Evolutionary conservation across 2,888 invertebrate genomes (phyloP), one percentile per base, ranked within the genome.

Genomic region (Isoperla grammatica): DNA sequence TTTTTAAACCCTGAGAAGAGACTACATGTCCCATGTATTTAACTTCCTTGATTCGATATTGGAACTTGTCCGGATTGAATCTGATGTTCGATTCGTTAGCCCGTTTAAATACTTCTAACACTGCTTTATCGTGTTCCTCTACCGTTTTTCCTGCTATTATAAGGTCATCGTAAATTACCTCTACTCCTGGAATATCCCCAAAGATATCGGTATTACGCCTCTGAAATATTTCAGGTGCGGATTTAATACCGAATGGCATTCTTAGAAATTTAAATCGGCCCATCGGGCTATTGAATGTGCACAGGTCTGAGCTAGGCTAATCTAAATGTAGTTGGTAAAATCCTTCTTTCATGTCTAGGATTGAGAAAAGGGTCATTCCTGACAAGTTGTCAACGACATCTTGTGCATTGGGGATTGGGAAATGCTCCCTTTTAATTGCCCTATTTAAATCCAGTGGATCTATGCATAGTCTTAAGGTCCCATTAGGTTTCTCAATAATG

Each of bases 111-210:
- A 61, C 65, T 37, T 60, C 6, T 22, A 20, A 23, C 11, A 62
- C 8, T 20, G 42, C 42, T 8, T 40, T 29, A 35, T 57, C 56
- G 17, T 60, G 40, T 22, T 53, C 17, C 6, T 57, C 42, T 53
- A 56, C 35, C 9, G 50, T 43, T 29, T n/a, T 13, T 4, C 60
- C 70, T 53, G 62, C 61, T 17, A 72, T 66, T 13, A 69, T 59
- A 29, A 72, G 54, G 60, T 72, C 71, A 67, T 73, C 71, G 59
- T 71, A 70, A 62, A 72, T 72, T 1, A 72, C 61, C 8, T 68
- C 54, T 9, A 71, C 68, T 5, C 70, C 68, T 15, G 67, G 65
- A 40, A 72, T 71, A 48, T 70, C 69, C 15, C 69, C 71, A 64
- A 72, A 72, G 19, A 68, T 65, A 17, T 62, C 64, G 22, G 66